phyloP scores from a whole-genome alignment of 2,888 invertebrate genomes.

The Gortyna flavago region DNA sequence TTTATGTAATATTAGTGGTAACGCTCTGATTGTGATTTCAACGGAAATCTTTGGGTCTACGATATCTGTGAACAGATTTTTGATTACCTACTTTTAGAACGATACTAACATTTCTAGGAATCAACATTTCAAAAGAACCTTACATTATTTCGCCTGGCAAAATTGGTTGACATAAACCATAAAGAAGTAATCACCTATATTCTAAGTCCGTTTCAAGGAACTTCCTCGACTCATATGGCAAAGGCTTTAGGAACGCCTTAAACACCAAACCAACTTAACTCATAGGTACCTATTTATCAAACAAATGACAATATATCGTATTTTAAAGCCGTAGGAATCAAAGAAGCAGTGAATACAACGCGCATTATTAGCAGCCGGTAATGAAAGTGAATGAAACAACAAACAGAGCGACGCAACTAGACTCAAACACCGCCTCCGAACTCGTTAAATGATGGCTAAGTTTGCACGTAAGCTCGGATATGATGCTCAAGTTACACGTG shows the following conservation, averaged over 20 bases:
- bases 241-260: neutral
- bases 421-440: slow-evolving; percentile 39
- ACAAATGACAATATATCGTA: neutral
- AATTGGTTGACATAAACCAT: neutral
- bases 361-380: slow-evolving; percentile 21
- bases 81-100: neutral
- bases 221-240: neutral
- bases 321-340: neutral
- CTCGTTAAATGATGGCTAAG: slow-evolving; percentile 54
- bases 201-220: neutral
- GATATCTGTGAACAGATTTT: neutral
- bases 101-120: neutral
- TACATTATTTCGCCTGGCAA: neutral
- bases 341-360: neutral
- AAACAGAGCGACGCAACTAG: slow-evolving; percentile 21
- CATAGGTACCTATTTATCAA: too few species aligned
- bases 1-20: slow-evolving; percentile 51
- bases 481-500: slow-evolving; percentile 16
- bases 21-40: slow-evolving; percentile 6
- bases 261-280: neutral
- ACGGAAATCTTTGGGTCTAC: neutral
- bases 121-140: neutral
- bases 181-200: neutral
- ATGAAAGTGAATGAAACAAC: slow-evolving; percentile 39
- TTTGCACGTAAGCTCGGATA: slow-evolving; percentile 44